Percentiles rank a stretch among this genome's conserved stretches.
These are phyloP conservation scores for Osmoderma eremita DNA, from an alignment of 2,888 invertebrate genomes.

Conservation along the genomic window DNA sequence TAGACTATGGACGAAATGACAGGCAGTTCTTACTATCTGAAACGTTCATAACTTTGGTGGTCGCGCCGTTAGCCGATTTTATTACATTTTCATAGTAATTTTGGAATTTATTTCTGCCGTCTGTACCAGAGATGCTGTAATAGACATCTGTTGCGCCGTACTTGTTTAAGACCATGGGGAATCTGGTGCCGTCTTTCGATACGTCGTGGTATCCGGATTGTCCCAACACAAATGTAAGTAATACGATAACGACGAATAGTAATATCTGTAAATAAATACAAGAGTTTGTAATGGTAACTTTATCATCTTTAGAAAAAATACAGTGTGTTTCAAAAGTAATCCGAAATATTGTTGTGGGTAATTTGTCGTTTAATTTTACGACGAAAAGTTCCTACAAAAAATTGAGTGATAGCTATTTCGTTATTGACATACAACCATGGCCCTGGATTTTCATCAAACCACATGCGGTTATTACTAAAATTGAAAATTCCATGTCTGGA, in stretches of 20 bases:
- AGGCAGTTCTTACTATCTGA: constrained; percentile 37
- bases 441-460: too few species aligned
- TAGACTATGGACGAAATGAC: neutral
- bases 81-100: constrained; percentile 2
- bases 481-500: too few species aligned
- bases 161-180: constrained; percentile 16
- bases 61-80: neutral
- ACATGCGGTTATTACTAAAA: too few species aligned
- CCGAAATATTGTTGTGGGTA: too few species aligned
- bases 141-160: constrained; percentile 36
- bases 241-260: constrained; percentile 11
- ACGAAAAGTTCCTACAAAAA: too few species aligned
- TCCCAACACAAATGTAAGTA: constrained; percentile 24
- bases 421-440: too few species aligned
- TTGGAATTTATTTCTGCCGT: neutral
- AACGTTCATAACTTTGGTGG: constrained; percentile 34
- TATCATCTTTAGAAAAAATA: too few species aligned
- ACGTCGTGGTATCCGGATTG: constrained; percentile 17
- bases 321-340: too few species aligned
- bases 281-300: too few species aligned
- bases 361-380: too few species aligned
- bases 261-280: constrained; percentile 21
- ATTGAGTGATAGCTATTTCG: too few species aligned
- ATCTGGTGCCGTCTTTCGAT: constrained; percentile 33
- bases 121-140: constrained; percentile 17